Base-by-base conservation (phyloP, 1,140 invertebrate species). In the Spodoptera frugiperda region DNA sequence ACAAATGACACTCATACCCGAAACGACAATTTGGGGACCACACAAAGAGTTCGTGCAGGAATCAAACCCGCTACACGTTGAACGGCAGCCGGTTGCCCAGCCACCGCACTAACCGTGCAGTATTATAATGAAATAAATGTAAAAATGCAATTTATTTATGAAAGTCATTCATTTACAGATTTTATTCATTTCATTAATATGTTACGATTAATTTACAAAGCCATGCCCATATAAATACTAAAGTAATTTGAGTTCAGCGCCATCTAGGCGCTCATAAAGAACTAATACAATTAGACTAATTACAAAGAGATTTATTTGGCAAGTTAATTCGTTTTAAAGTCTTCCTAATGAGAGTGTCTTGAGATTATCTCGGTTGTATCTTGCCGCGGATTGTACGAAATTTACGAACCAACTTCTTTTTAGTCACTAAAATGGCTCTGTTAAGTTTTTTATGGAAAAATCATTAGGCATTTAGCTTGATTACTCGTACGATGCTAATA, bases 201-300 rank as follows among this genome's bases (percentile, higher is more conserved):
- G 5, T 25, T 25, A 25, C 25, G 5, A 25, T 0, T 4, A 25
- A 25, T 39, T 39, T 1, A 39, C 6, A 8, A 39, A 39, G 5
- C 6, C 33, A 33, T 17, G 30, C 0, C n/a, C 30, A 39, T 33
- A 61, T 39, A 59, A 55, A 55, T 21, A 25, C 44, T 5, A 25
- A 49, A 25, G n/a, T 48, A 25, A 67, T 21, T 12, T 25, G 12
- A 25, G 46, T 11, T 67, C 12, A 67, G 44, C 63, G 63, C 63
- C 63, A 67, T 67, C 63, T 67, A 67, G 63, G 17, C 6, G 33
- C 33, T 6, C 33, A 39, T 39, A 39, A 39, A 39, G 33, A 39
- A 39, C 33, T 49, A 67, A 67, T 48, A 49, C 63, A 67, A 67
- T 67, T 67, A 67, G 48, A 67, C 63, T 67, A 67, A 67, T 67